Conservation (phyloP, 2,113 vertebrate species). For the Emydocephalus ijimae region DNA sequence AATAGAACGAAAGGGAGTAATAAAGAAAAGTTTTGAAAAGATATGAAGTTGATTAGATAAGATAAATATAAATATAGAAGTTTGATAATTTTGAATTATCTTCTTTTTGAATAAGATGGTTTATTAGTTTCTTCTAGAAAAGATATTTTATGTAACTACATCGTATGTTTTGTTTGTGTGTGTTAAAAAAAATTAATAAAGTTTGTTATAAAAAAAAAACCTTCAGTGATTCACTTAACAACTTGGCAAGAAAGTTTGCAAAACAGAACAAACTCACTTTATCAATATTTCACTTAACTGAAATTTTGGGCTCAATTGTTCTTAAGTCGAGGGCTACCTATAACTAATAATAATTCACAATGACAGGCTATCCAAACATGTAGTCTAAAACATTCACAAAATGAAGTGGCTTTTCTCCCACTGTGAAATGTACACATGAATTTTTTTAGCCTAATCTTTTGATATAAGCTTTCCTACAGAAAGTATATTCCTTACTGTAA, state of each 20-base stretch:
- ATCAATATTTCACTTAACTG: not conserved
- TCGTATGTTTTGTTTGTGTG: no score
- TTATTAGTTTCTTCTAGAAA: no score
- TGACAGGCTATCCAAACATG: not conserved
- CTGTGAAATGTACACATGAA: conserved; percentile 40
- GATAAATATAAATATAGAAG: no score
- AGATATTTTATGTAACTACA: no score
- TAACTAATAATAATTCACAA: not conserved
- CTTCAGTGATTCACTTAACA: not conserved
- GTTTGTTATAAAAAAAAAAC: no score
- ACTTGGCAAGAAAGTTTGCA: not conserved
- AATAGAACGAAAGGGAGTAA: no score
- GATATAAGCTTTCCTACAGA: not conserved
- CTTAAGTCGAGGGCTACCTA: not conserved
- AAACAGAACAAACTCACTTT: not conserved
- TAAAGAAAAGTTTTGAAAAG: no score
- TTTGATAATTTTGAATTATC: no score
- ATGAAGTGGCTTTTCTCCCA: conserved; percentile 31
- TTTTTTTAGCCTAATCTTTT: not conserved
- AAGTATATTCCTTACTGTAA: conserved; percentile 1
- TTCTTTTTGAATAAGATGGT: no score
- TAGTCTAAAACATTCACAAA: not conserved
- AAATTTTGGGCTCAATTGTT: not conserved
- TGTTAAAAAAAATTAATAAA: no score
- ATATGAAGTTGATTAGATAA: no score